Conservation (phyloP, 1,140 invertebrate species). For the Leptinotarsa defecta region DNA sequence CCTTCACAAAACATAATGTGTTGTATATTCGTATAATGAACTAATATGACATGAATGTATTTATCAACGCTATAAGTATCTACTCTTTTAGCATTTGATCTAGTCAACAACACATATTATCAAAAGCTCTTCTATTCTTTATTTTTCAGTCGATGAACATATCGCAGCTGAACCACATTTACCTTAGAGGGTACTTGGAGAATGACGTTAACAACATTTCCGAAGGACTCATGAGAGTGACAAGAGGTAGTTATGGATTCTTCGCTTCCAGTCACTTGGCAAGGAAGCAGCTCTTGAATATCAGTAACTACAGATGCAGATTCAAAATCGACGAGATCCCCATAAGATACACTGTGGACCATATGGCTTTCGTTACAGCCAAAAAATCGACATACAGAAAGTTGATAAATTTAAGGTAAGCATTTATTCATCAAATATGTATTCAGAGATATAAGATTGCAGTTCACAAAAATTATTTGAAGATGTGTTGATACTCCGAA, state of each 20-base stretch:
- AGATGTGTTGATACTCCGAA: too few relatives aligned
- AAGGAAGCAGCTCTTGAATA: conserved; percentile 33
- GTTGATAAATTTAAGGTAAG: conserved; percentile 40
- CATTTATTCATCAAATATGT: neutral
- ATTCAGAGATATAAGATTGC: too few relatives aligned
- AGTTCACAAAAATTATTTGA: too few relatives aligned
- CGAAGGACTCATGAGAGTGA: conserved; percentile 37
- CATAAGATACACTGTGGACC: conserved; percentile 32
- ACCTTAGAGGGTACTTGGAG: conserved; percentile 42
- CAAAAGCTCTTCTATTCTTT: neutral
- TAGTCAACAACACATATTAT: neutral
- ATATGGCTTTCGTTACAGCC: conserved; percentile 38
- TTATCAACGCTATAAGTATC: neutral
- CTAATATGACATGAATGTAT: neutral
- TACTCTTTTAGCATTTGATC: neutral
- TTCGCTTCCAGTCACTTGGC: conserved; percentile 40
- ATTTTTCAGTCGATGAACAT: conserved; percentile 39
- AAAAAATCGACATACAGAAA: conserved; percentile 39
- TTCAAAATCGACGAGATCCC: conserved; percentile 41
- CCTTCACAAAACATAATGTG: neutral
- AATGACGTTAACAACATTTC: conserved; percentile 39
- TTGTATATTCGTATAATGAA: neutral
- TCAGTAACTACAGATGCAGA: conserved; percentile 41
- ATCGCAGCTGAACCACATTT: conserved; percentile 41
- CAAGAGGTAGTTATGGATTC: conserved; percentile 41